Evolutionary conservation across 2,888 invertebrate species (phyloP).

Genomic region (Clepsis dumicolana): DNA sequence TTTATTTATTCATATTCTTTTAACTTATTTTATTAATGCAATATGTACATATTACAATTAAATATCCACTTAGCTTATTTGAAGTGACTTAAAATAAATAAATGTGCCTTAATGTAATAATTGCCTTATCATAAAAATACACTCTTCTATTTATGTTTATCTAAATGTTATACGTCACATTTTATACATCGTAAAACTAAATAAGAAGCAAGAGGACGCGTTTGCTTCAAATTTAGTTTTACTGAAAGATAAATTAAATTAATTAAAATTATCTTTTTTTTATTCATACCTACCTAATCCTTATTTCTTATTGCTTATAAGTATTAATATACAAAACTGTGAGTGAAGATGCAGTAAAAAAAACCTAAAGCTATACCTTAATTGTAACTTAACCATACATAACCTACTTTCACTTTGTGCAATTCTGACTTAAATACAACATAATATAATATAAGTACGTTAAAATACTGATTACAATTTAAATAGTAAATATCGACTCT

Average conservation of each 20-base stretch:
- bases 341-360: constrained; percentile 46
- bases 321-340: constrained; percentile 42
- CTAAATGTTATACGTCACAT: constrained; percentile 16
- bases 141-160: constrained; percentile 12
- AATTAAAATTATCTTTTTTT: constrained; percentile 21
- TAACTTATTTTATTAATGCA: constrained; percentile 48
- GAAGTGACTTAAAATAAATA: constrained; percentile 8
- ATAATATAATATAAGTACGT: neutral
- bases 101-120: constrained; percentile 39
- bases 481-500: neutral
- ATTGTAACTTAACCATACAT: constrained; percentile 25
- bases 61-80: constrained; percentile 25
- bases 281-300: neutral
- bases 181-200: constrained; percentile 21
- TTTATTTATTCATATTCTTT: constrained; percentile 42
- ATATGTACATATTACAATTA: constrained; percentile 65
- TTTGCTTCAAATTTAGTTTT: constrained; percentile 45
- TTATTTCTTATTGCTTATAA: constrained; percentile 33
- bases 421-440: constrained; percentile 55
- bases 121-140: constrained; percentile 27
- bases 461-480: neutral
- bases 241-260: constrained; percentile 17
- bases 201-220: constrained; percentile 47
- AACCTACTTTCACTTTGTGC: constrained; percentile 70
- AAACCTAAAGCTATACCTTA: constrained; percentile 37